Conservation (phyloP, 1,140 invertebrate species). For the Antheraea pernyi region DNA sequence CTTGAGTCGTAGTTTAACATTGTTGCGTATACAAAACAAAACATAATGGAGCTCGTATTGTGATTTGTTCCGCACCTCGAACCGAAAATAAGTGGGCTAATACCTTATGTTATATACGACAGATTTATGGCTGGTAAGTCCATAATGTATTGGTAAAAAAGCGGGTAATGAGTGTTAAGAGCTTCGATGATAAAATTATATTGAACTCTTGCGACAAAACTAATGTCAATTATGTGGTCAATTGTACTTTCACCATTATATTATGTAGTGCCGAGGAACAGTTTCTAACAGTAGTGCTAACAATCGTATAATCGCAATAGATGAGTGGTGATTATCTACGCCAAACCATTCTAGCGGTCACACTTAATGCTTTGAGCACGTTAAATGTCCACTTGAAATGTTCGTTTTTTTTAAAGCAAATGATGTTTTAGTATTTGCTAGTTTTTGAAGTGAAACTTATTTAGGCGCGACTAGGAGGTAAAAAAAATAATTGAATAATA, state of each 20-base stretch:
- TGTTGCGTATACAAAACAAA: slow-evolving; percentile 2
- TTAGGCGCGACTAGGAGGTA: no score
- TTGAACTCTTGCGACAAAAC: neutral
- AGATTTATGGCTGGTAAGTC: slow-evolving; percentile 44
- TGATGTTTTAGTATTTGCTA: neutral
- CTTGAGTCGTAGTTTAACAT: neutral
- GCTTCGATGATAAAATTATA: slow-evolving; percentile 37
- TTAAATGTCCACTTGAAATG: neutral
- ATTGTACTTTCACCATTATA: neutral
- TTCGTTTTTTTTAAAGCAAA: neutral
- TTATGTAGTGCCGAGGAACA: neutral
- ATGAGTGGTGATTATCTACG: neutral
- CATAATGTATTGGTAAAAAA: slow-evolving; percentile 22
- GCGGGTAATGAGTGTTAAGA: slow-evolving; percentile 36
- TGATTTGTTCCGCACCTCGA: slow-evolving; percentile 41
- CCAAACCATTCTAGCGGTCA: neutral
- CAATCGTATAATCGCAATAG: neutral
- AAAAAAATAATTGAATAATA: no score
- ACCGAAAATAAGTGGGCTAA: slow-evolving; percentile 41
- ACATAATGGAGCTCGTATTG: neutral
- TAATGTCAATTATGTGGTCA: neutral
- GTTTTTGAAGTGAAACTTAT: no score
- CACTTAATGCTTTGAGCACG: neutral
- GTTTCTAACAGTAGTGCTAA: neutral
- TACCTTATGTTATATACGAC: slow-evolving; percentile 43